phyloP scores from a whole-genome alignment of 2,797 vertebrate genomes.

The Hoplostethus mediterraneus region DNA sequence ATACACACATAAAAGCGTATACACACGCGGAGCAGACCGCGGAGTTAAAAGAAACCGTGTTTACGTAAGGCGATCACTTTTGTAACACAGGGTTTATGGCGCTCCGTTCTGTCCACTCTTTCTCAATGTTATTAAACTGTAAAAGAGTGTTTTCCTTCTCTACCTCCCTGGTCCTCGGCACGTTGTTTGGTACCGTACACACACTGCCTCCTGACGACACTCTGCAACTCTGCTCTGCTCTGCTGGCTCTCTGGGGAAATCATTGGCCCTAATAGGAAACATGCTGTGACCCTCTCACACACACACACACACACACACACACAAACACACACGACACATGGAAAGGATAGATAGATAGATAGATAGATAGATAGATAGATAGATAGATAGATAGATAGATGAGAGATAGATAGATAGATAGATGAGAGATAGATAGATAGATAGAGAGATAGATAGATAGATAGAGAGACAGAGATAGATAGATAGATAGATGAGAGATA shows the following conservation, averaged over 20 bases:
- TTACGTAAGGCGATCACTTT: slow-evolving; percentile 71
- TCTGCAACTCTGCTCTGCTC: slow-evolving; percentile 64
- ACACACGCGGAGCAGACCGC: slow-evolving; percentile 47
- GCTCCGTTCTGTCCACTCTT: slow-evolving; percentile 66
- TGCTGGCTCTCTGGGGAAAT: slow-evolving; percentile 75
- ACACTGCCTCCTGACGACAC: slow-evolving; percentile 76
- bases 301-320: slow-evolving; percentile 20
- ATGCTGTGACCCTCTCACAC: slow-evolving; percentile 57
- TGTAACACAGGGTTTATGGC: slow-evolving; percentile 66
- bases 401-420: too few species aligned
- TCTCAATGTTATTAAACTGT: slow-evolving; percentile 75
- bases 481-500: too few species aligned
- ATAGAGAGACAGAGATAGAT: neutral
- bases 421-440: neutral
- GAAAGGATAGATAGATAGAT: neutral
- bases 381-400: too few species aligned
- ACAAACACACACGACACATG: slow-evolving; percentile 1
- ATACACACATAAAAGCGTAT: slow-evolving; percentile 39
- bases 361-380: neutral
- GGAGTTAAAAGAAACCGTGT: slow-evolving; percentile 59
- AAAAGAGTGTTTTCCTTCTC: slow-evolving; percentile 70
- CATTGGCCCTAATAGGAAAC: slow-evolving; percentile 81
- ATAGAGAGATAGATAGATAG: neutral
- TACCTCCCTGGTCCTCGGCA: slow-evolving; percentile 68
- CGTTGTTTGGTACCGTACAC: slow-evolving; percentile 70